phyloP scores from a whole-genome alignment of 2,797 vertebrate genomes.

The Sebastes umbrosus region DNA sequence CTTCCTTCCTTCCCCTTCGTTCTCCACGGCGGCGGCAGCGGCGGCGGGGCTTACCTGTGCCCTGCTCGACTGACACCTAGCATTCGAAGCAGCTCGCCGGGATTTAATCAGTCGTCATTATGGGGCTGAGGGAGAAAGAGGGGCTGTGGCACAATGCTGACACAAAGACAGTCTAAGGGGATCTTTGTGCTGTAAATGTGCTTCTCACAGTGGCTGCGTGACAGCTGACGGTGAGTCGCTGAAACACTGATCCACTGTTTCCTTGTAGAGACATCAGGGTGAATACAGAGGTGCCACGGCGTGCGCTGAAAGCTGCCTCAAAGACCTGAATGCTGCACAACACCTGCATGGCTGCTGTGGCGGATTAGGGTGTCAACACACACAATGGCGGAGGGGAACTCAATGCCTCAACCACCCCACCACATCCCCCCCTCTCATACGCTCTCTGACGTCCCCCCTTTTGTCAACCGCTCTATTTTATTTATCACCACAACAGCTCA shows the following conservation, averaged over 20 bases:
- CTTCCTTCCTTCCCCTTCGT: not conserved
- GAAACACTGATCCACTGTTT: slow-evolving; percentile 79
- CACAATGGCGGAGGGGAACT: slow-evolving; percentile 73
- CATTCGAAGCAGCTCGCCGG: slow-evolving; percentile 65
- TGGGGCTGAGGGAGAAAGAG: slow-evolving; percentile 46
- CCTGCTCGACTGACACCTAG: slow-evolving; percentile 75
- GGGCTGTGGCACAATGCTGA: slow-evolving; percentile 72
- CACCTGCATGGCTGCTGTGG: slow-evolving; percentile 75
- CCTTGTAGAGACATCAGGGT: slow-evolving; percentile 79
- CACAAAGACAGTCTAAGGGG: slow-evolving; percentile 78
- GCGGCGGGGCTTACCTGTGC: slow-evolving; percentile 70
- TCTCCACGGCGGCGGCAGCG: not conserved
- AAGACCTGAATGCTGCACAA: slow-evolving; percentile 75
- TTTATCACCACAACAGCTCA: slow-evolving; percentile 61
- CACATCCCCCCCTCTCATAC: slow-evolving; percentile 10
- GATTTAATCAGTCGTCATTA: slow-evolving; percentile 84
- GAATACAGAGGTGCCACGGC: slow-evolving; percentile 70
- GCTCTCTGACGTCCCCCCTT: slow-evolving; percentile 46
- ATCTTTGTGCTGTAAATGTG: slow-evolving; percentile 78
- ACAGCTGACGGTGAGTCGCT: slow-evolving; percentile 75
- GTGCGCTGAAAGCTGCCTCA: slow-evolving; percentile 68
- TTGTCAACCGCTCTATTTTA: slow-evolving; percentile 70
- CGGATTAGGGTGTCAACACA: slow-evolving; percentile 79
- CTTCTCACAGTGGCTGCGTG: slow-evolving; percentile 67
- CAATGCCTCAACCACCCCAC: slow-evolving; percentile 49